These are phyloP conservation scores for Apteryx mantelli DNA, from an alignment of 2,113 vertebrate genomes.

Conservation along the genomic window DNA sequence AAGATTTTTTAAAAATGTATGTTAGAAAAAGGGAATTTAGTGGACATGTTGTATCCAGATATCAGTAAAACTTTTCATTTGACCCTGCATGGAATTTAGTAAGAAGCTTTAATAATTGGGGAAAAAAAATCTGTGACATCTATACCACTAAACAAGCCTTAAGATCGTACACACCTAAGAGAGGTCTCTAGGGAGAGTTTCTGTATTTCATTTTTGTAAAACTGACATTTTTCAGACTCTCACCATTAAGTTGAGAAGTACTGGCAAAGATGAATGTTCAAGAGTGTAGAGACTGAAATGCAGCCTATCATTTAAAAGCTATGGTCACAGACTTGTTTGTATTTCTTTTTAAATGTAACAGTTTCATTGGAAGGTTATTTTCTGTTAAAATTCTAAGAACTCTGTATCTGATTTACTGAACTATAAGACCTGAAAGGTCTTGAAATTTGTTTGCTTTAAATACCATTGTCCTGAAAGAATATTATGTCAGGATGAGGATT, in stretches of 20 bases:
- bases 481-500: slow-evolving; percentile 1
- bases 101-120: background rate
- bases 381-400: slow-evolving; percentile 10
- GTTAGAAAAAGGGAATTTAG: background rate
- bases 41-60: background rate
- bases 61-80: background rate
- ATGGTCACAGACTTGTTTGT: background rate
- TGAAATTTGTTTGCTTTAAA: slow-evolving; percentile 34
- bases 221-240: background rate
- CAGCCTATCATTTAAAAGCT: background rate
- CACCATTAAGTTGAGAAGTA: slow-evolving; percentile 4
- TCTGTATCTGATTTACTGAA: slow-evolving; percentile 26
- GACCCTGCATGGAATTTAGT: background rate
- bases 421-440: background rate
- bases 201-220: background rate
- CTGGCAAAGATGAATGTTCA: background rate
- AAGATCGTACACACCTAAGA: background rate
- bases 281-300: slow-evolving; percentile 3
- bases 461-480: background rate
- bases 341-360: background rate
- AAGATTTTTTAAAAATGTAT: background rate
- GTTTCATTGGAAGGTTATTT: slow-evolving; percentile 13
- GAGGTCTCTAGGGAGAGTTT: background rate
- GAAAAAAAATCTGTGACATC: background rate
- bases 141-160: background rate